Percentiles rank a stretch among this genome's conserved stretches.
Evolutionary conservation across 2,888 invertebrate species (phyloP).

Genomic region (Zygothrica quintamaculata): DNA sequence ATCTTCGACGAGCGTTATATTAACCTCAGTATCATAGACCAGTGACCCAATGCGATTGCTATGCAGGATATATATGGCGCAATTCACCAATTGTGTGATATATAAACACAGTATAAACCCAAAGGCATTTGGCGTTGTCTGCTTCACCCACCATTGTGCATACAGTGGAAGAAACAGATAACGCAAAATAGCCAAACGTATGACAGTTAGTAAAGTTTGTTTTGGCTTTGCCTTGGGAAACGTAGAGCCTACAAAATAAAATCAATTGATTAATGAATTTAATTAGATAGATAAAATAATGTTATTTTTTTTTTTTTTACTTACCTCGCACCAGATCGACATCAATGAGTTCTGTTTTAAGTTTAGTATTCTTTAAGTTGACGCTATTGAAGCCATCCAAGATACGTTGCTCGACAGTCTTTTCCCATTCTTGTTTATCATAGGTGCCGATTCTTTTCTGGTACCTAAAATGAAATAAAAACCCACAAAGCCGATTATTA

Average conservation of each 20-base stretch:
- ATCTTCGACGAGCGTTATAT: conserved; percentile 35
- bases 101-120: conserved; percentile 91
- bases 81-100: conserved; percentile 87
- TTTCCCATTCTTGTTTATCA: conserved; percentile 99
- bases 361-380: conserved; percentile 90
- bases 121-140: conserved; percentile 92
- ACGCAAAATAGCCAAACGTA: conserved; percentile 92
- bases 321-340: conserved; percentile 97
- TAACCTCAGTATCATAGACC: conserved; percentile 33
- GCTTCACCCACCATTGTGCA: conserved; percentile 95
- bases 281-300: background rate
- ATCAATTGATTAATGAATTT: background rate
- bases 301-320: no score
- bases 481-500: background rate
- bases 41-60: conserved; percentile 67
- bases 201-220: conserved; percentile 93
- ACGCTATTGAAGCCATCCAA: conserved; percentile 93
- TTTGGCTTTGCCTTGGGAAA: conserved; percentile 98
- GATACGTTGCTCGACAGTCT: conserved; percentile 96
- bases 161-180: conserved; percentile 93
- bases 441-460: conserved; percentile 98
- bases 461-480: conserved; percentile 87
- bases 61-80: conserved; percentile 84
- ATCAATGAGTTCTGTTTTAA: conserved; percentile 97
- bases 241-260: conserved; percentile 90